Percentiles rank a stretch among this genome's conserved stretches.
phyloP scores from a whole-genome alignment of 2,888 invertebrate species.

The Sabatieria punctata region DNA sequence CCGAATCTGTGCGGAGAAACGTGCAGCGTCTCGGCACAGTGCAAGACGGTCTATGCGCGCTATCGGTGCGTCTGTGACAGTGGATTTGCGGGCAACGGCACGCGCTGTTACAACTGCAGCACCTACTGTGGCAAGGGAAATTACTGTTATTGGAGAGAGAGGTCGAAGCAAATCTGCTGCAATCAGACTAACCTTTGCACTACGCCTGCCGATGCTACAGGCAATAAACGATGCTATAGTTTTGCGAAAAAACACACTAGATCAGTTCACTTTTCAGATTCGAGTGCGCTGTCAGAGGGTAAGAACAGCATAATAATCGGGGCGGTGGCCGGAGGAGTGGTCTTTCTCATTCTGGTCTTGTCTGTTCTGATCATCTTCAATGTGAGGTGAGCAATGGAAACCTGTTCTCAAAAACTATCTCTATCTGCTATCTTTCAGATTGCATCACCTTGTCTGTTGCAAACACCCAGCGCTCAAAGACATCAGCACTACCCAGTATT shows the following conservation, averaged over 20 bases:
- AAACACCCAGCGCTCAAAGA: slow-evolving; percentile 10
- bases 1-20: too few relatives aligned
- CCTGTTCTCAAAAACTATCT: not conserved
- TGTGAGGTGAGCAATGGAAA: not conserved
- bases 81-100: not conserved
- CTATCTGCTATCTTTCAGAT: not conserved
- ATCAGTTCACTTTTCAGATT: too few relatives aligned
- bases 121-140: not conserved
- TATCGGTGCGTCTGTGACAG: not conserved
- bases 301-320: slow-evolving; percentile 2
- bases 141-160: not conserved
- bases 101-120: not conserved
- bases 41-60: too few relatives aligned
- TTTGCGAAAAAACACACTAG: too few relatives aligned
- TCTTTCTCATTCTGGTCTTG: slow-evolving; percentile 3
- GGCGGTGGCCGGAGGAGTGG: slow-evolving; percentile 1
- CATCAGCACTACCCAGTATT: slow-evolving; percentile 9
- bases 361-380: slow-evolving; percentile 6
- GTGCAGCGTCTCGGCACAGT: too few relatives aligned
- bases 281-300: not conserved
- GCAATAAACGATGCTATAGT: too few relatives aligned
- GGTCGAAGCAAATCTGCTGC: not conserved
- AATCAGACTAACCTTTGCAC: too few relatives aligned
- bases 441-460: slow-evolving; percentile 6
- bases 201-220: too few relatives aligned